Percentiles rank a stretch among this genome's conserved stretches.
phyloP scores from a whole-genome alignment of 2,113 vertebrate species.

The Malurus cyaneus region DNA sequence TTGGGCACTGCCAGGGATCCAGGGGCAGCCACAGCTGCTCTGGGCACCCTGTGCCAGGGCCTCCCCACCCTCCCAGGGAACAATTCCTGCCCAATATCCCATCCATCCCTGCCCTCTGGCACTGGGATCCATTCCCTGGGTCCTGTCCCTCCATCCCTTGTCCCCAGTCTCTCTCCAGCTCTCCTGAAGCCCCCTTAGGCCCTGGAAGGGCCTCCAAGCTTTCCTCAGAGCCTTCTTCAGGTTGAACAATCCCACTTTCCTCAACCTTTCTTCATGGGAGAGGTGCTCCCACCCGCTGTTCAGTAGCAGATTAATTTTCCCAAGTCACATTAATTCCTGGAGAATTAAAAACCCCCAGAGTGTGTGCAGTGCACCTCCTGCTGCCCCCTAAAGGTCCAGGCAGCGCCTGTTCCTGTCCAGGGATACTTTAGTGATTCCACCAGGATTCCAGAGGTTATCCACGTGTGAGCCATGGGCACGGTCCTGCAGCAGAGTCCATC shows the following conservation, averaged over 20 bases:
- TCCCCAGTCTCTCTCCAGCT: neutral
- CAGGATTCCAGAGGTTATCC: neutral
- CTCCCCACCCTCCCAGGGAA: neutral
- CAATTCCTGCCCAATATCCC: neutral
- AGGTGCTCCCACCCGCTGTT: neutral
- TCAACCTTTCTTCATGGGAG: neutral
- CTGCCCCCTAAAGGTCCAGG: neutral
- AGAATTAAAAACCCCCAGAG: neutral
- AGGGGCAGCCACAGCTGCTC: neutral
- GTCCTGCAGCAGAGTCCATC: neutral
- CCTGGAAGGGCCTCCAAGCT: neutral
- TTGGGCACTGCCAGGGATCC: neutral
- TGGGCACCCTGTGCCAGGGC: neutral
- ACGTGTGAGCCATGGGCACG: neutral
- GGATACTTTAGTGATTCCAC: neutral
- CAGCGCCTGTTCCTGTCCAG: neutral
- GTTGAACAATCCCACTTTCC: neutral
- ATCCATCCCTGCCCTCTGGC: neutral
- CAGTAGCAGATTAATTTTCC: neutral
- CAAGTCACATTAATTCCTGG: neutral
- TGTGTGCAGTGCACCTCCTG: neutral
- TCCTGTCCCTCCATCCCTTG: neutral
- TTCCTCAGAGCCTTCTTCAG: neutral
- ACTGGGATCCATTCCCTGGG: neutral
- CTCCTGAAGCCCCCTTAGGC: neutral